phyloP scores from a whole-genome alignment of 2,888 invertebrate species.

The Malthinus flaveolus region DNA sequence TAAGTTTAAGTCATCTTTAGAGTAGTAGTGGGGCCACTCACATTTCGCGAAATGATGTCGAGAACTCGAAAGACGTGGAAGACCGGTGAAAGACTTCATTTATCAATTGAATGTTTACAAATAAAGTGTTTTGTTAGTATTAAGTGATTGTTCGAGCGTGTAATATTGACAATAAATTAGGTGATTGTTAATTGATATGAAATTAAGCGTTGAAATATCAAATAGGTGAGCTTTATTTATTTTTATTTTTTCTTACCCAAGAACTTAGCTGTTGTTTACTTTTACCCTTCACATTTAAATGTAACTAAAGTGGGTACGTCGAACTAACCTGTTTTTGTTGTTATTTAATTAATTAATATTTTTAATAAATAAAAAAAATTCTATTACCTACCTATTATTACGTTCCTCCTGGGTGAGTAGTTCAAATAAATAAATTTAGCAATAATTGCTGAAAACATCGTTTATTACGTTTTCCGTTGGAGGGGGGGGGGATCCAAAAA shows the following conservation, averaged over 20 bases:
- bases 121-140: constrained; percentile 4
- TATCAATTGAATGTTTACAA: constrained; percentile 17
- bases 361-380: too few relatives aligned
- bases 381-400: too few relatives aligned
- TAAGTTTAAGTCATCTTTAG: background rate
- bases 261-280: background rate
- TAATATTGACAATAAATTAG: background rate
- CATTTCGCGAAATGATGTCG: constrained; percentile 29
- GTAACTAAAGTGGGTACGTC: too few relatives aligned
- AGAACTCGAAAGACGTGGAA: constrained; percentile 25
- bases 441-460: too few relatives aligned
- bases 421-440: too few relatives aligned
- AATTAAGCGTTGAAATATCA: background rate
- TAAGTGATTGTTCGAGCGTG: background rate
- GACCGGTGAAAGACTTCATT: constrained; percentile 30
- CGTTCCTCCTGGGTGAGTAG: too few relatives aligned
- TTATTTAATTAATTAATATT: too few relatives aligned
- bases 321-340: too few relatives aligned
- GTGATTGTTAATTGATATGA: background rate
- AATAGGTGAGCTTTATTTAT: background rate
- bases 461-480: too few relatives aligned
- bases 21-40: constrained; percentile 17
- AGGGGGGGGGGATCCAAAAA: too few relatives aligned
- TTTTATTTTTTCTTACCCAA: background rate
- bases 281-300: too few relatives aligned